Base-by-base conservation (phyloP, 2,113 vertebrate species). In the Silurus meridionalis region DNA sequence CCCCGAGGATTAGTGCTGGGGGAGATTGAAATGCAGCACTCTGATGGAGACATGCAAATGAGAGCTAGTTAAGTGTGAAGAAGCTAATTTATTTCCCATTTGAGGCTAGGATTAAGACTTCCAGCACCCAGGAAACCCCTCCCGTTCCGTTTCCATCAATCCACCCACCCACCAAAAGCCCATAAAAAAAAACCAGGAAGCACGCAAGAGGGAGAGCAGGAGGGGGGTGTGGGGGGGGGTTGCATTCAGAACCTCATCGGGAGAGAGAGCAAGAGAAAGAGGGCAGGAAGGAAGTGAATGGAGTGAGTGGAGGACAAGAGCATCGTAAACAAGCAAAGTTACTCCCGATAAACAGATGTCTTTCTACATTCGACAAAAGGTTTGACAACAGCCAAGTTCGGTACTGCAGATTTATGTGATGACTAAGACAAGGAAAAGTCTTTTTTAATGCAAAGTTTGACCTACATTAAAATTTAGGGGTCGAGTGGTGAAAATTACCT, bases 61-160 rank as follows among this genome's bases (percentile, higher is more conserved):
- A 93, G 95, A 94, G 94, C 95, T 96, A 96, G 94, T 96, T 95
- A 95, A 96, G 94, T 95, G 94, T 96, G 95, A 96, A 96, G 95
- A 95, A 94, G 94, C 94, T 96, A 93, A 96, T 96, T 96, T 96
- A 96, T 95, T 96, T 96, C 94, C 94, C 95, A 95, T 95, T 96
- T 95, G 89, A 93, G 92, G 93, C 93, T 90, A 91, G 94, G 95
- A 96, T 95, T 95, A 96, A 95, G 94, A 95, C 93, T 94, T 95
- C 93, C 94, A 95, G 95, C 93, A 94, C 80, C 80, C 58, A 83
- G 80, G 28, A 77, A 46, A 72, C 69, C 48, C 71, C 50, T 78
- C 60, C 52, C 5, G n/a, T 37, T 48, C 57, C 23, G 15, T 63
- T 71, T 19, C 55, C 46, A 80, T 66, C 75, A 83, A 83, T 52